These are phyloP conservation scores for Acleris literana DNA, from an alignment of 2,888 invertebrate species.

Conservation along the genomic window DNA sequence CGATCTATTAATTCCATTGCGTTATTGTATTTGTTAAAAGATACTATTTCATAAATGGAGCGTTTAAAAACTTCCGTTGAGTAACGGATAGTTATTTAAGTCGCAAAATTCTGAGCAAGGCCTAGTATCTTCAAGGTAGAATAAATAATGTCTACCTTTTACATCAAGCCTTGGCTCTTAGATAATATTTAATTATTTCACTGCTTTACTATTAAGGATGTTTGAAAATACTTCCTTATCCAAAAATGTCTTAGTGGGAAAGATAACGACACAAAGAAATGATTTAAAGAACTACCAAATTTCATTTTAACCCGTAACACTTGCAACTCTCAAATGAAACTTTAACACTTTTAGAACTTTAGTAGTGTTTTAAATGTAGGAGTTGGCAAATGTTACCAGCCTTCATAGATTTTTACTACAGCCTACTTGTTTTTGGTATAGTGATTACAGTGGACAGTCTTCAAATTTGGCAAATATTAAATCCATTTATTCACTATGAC, in stretches of 20 bases:
- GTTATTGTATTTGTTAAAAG: constrained; percentile 55
- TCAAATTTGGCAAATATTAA: constrained; percentile 26
- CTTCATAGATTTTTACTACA: constrained; percentile 8
- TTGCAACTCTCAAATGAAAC: not conserved
- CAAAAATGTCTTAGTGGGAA: constrained; percentile 13
- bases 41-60: not conserved
- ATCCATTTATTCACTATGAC: constrained; percentile 32
- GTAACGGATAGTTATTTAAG: not conserved
- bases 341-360: not conserved
- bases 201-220: constrained; percentile 28
- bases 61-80: constrained; percentile 2
- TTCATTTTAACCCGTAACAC: constrained; percentile 16
- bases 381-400: constrained; percentile 9
- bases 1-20: constrained; percentile 77
- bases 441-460: constrained; percentile 26
- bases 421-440: constrained; percentile 31
- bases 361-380: not conserved
- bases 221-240: constrained; percentile 22
- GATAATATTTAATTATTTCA: constrained; percentile 14
- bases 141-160: constrained; percentile 3
- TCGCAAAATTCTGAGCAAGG: constrained; percentile 4
- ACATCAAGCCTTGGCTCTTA: not conserved
- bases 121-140: constrained; percentile 1
- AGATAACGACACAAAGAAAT: constrained; percentile 15
- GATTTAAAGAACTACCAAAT: constrained; percentile 8